Conservation (phyloP, 2,888 invertebrate genomes). For the Pemphredon lugubris region DNA sequence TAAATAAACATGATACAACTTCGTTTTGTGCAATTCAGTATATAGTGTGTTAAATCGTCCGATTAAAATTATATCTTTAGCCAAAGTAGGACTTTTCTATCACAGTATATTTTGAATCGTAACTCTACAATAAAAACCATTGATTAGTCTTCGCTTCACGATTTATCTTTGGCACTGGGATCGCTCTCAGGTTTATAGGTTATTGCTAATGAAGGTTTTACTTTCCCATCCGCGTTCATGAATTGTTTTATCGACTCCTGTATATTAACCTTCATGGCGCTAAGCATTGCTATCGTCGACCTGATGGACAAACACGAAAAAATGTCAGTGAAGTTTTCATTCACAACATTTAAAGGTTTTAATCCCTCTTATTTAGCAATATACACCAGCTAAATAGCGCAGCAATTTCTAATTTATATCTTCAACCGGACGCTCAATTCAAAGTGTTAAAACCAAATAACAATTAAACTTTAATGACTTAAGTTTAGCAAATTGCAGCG, state of each 20-base stretch:
- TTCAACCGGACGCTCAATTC: too few relatives aligned
- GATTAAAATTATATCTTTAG: conserved; percentile 1
- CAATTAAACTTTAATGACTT: too few relatives aligned
- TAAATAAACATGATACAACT: neutral
- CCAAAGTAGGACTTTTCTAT: neutral
- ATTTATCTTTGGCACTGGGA: neutral
- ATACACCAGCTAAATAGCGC: too few relatives aligned
- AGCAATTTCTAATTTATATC: neutral
- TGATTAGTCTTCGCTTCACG: neutral
- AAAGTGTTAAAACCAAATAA: too few relatives aligned
- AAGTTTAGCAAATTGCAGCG: too few relatives aligned
- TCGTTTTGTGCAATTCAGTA: neutral
- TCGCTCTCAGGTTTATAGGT: neutral
- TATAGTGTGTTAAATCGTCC: neutral
- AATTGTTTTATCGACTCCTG: neutral
- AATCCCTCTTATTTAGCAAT: too few relatives aligned
- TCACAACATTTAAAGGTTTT: neutral
- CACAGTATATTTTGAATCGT: neutral
- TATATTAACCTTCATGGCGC: neutral
- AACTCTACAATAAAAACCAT: neutral
- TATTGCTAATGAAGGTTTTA: neutral
- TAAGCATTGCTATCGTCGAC: neutral
- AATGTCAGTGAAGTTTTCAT: neutral
- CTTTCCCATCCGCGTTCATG: neutral
- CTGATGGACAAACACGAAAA: neutral